Conservation (phyloP, 2,797 vertebrate species). For the Pseudochaenichthys georgianus region DNA sequence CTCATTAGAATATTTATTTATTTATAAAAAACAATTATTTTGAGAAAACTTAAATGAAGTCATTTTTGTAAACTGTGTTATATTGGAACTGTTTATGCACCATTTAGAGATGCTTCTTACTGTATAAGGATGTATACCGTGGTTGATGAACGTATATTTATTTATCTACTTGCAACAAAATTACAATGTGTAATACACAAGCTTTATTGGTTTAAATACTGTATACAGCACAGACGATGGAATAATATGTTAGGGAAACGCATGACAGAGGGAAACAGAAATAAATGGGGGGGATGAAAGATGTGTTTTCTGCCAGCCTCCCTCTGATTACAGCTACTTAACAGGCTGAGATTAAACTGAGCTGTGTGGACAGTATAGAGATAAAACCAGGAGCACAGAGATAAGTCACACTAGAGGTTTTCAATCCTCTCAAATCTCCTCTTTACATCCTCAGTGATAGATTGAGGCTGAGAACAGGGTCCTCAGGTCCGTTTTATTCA, state of each 20-base stretch:
- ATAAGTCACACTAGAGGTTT: conserved; percentile 54
- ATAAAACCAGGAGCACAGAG: conserved; percentile 51
- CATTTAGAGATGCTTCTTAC: not conserved
- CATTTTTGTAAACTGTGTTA: too few species aligned
- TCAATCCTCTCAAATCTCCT: conserved; percentile 47
- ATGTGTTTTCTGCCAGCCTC: conserved; percentile 41
- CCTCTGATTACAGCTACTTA: conserved; percentile 57
- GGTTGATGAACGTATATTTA: not conserved
- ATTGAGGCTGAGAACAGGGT: conserved; percentile 40
- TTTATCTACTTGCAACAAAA: not conserved
- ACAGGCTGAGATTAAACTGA: conserved; percentile 54
- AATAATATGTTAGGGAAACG: conserved; percentile 7
- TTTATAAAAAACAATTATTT: not conserved
- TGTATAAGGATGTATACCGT: not conserved
- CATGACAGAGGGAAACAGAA: conserved; percentile 13
- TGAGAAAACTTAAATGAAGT: not conserved
- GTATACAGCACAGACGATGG: not conserved
- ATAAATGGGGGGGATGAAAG: conserved; percentile 11
- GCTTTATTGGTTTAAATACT: not conserved
- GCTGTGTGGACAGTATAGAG: conserved; percentile 45
- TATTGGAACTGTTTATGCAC: not conserved
- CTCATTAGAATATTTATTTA: not conserved
- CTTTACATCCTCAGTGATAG: conserved; percentile 54
- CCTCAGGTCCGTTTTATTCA: conserved; percentile 25
- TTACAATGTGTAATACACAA: not conserved